Evolutionary conservation across 30 jellyfish, hydroid and myxozoan species (phyloP), one percentile per base, ranked within the genome.

Genomic region (Hydractinia echinata): DNA sequence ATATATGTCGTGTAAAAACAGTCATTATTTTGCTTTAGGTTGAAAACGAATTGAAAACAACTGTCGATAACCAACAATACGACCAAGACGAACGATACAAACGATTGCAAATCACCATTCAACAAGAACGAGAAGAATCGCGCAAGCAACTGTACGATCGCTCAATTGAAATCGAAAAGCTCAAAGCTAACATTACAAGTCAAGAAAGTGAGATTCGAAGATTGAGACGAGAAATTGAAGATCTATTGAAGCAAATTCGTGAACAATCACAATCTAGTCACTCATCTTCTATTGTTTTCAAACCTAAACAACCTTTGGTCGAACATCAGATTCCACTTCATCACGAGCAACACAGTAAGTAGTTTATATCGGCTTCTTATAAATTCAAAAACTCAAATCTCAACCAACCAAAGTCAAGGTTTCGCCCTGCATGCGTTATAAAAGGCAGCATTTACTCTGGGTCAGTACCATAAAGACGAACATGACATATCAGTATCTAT

Each of bases 31-130:
- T 52, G 18, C 56, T 50, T 49, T 52, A 92, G 98, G 88, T 74
- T 50, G 98, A 92, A 72, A 61, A 79, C 56, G 98, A 92, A 30
- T 84, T 92, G 30, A 89, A 88, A 62, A 86, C 76, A 18, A 72
- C 89, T 79, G 62, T 88, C 67, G 85, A 76, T 62, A 48, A 85
- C 58, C 94, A 92, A 13, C 78, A 80, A 16, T 81, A 78, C 39
- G 96, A 87, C 61, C 81, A 76, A n/a, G 96, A 92, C 69, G 95
- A 92, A 16, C 54, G 95, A 54, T 89, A 83, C 87, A 76, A 79
- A 62, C 96, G 79, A 77, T 79, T 92, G 80, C 96, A 92, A 76
- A 83, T 76, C 14, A 87, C 82, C 77, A 53, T 85, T 53, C 85
- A 80, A 5, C 87, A 87, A 19, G 99, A 93, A 72, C 81, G 99